Evolutionary conservation across 2,888 invertebrate species (phyloP), one percentile per base, ranked within the genome.

Genomic region (Thyatira batis): DNA sequence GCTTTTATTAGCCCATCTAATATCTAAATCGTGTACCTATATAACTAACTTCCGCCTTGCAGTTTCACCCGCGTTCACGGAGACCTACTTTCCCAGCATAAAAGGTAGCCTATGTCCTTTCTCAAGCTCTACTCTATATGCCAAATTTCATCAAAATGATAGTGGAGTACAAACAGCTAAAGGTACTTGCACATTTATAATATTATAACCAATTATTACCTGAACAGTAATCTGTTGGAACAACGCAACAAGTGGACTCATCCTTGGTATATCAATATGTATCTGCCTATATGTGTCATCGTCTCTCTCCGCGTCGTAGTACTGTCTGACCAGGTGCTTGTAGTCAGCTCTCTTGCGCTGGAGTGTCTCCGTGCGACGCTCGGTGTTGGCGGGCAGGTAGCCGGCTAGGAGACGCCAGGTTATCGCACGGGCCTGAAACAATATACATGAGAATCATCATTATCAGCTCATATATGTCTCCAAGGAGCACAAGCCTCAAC

Each of bases 241-340:
- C 65, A 99, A 93, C 28, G 98, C 96, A 61, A 99, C 97, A 57
- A 98, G 94, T 5, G 99, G 99, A 82, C 98, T 99, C 99, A 99
- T 99, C 78, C 99, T 93, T 53, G 99, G 99, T 86, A 99, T 98
- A 89, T 99, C 99, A 76, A 99, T 99, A 88, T 99, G 98, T 87
- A 99, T 99, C 94, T 93, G 90, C 44, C 90, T 63, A 92, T 98
- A 99, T 20, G 98, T 99, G 78, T 99, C 99, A 77, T 98, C 97
- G 73, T 95, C 94, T 50, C 93, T 76, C 73, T 96, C 96, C 0
- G 97, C 96, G 76, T 97, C 97, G 85, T 98, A 99, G 93, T 99
- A 99, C 87, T 99, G 98, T 63, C 96, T 95, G 20, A 99, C 97
- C 70, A 98, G 95, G 82, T 97, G 97, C 93, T 97, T 97, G 91